Evolutionary conservation across 2,113 vertebrate genomes (phyloP).

Genomic region (Sitta europaea): DNA sequence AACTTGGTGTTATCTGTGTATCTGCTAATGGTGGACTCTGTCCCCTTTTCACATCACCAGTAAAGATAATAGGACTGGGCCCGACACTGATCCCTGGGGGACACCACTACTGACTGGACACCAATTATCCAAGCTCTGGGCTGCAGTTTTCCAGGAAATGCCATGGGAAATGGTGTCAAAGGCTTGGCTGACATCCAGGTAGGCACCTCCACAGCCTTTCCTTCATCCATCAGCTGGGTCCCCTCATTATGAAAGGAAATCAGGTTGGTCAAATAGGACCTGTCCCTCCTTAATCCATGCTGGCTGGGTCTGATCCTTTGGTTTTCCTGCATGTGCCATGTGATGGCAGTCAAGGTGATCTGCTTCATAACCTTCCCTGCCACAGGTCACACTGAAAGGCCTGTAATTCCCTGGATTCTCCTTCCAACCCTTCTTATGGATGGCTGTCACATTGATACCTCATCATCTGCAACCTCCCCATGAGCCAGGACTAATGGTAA

Average conservation of each 20-base stretch:
- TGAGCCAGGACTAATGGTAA: not conserved
- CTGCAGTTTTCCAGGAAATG: not conserved
- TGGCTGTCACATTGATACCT: not conserved
- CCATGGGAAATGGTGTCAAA: not conserved
- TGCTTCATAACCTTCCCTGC: not conserved
- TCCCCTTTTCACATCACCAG: not conserved
- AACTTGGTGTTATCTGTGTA: not conserved
- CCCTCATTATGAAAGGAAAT: not conserved
- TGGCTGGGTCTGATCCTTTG: not conserved
- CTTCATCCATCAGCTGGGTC: not conserved
- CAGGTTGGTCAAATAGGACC: not conserved
- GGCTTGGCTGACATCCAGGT: not conserved
- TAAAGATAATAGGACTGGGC: not conserved
- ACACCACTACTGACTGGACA: not conserved
- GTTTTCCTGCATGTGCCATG: fast-evolving
- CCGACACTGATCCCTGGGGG: not conserved
- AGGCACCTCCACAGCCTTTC: not conserved
- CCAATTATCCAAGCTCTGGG: not conserved
- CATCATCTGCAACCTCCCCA: not conserved
- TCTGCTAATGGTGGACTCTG: not conserved
- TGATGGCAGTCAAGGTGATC: not conserved
- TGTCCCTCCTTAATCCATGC: not conserved
- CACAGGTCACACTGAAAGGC: not conserved
- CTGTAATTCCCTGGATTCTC: not conserved
- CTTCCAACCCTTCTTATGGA: not conserved